Evolutionary conservation across 2,797 vertebrate genomes (phyloP), one percentile per base, ranked within the genome.

Genomic region (Nyctibius grandis): DNA sequence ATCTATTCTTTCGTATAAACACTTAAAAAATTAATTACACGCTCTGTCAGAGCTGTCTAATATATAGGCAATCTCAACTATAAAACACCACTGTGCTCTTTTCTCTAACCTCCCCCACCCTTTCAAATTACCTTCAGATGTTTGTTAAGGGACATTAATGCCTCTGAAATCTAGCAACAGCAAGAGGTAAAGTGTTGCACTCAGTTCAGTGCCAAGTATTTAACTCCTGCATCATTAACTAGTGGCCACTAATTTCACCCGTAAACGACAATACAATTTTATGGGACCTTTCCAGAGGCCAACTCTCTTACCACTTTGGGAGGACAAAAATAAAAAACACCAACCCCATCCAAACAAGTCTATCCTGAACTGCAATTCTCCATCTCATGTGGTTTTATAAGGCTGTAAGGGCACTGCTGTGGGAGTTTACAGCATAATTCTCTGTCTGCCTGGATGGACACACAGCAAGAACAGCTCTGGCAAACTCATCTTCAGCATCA

Each of bases 21-120:
- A 93, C 95, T 93, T 97, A 93, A 94, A 96, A 97, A 97, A 97
- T 96, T 97, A 97, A 97, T 97, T 97, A 97, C 96, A 97, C 25
- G 91, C 91, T 96, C 96, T 97, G 92, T 94, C 96, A 96, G 94
- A 93, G 92, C 83, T 96, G 87, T 80, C 92, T 96, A 96, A 97
- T 91, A 91, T 88, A 95, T 57, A 92, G 92, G 81, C 89, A 92
- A 85, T 91, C 91, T 91, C 72, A 79, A 75, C 95, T 89, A 95
- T 91, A 96, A 97, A 97, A 86, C 75, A 94, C 38, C 0, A 4
- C 75, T 72, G 80, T 65, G 89, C 44, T 95, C 83, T 91, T 93
- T 93, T 88, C 85, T 60, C 36, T 68, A 94, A 87, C 88, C 89
- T 91, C 95, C 83, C 80, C 93, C 89, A 93, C 69, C 48, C 86